These are phyloP conservation scores for Carposina sasakii DNA, from an alignment of 1,140 invertebrate genomes.

Conservation along the genomic window DNA sequence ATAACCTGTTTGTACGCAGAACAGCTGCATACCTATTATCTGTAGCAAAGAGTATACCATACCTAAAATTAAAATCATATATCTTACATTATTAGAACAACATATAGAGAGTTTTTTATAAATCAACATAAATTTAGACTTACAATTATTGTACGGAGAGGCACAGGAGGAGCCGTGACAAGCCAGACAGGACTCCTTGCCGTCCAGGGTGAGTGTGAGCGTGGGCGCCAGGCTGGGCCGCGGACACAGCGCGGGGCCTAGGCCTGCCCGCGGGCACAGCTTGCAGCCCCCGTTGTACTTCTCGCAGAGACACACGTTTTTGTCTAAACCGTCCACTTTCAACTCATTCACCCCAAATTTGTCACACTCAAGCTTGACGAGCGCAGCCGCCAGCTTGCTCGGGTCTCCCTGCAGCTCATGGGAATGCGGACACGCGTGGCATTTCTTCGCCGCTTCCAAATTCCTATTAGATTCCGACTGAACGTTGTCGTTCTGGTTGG, in stretches of 20 bases:
- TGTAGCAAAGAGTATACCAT: too few relatives aligned
- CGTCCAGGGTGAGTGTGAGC: conserved; percentile 32
- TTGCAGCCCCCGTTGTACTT: conserved; percentile 60
- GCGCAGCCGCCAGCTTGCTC: conserved; percentile 38
- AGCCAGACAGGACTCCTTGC: conserved; percentile 35
- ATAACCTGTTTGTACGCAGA: too few relatives aligned
- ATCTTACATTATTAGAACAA: too few relatives aligned
- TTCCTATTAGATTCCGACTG: conserved; percentile 37
- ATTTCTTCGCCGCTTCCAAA: conserved; percentile 22
- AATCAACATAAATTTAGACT: conserved; percentile 21
- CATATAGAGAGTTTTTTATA: too few relatives aligned
- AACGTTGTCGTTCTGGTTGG: conserved; percentile 41
- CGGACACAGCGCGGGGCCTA: conserved; percentile 52
- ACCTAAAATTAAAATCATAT: too few relatives aligned
- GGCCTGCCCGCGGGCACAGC: conserved; percentile 49
- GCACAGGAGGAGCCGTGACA: conserved; percentile 35
- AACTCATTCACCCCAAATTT: conserved; percentile 57
- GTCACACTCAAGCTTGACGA: conserved; percentile 41
- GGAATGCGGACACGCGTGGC: conserved; percentile 44
- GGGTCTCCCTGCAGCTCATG: conserved; percentile 41
- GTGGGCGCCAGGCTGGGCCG: conserved; percentile 40
- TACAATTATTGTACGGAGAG: conserved; percentile 34
- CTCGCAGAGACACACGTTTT: conserved; percentile 54
- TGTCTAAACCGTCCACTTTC: conserved; percentile 47
- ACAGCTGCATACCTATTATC: too few relatives aligned